Conservation (phyloP, 1,140 invertebrate genomes). For the Dreissena polymorpha region DNA sequence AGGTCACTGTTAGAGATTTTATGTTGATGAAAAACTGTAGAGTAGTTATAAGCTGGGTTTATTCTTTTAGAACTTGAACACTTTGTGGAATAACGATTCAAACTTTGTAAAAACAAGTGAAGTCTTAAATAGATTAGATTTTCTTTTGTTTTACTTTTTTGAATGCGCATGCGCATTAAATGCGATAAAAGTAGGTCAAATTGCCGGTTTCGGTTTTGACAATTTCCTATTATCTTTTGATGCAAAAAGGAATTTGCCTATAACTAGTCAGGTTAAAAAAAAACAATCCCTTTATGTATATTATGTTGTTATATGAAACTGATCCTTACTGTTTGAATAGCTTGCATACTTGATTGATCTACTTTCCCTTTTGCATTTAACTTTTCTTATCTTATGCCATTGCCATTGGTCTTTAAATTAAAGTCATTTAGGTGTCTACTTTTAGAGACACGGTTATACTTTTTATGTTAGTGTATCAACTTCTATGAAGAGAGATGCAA, state of each 20-base stretch:
- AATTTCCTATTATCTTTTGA: not conserved
- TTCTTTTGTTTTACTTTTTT: not conserved
- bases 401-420: too few relatives aligned
- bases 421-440: too few relatives aligned
- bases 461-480: too few relatives aligned
- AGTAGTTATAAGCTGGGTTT: not conserved
- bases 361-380: too few relatives aligned
- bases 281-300: not conserved
- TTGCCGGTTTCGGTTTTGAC: slow-evolving; percentile 18
- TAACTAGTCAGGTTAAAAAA: not conserved
- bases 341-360: not conserved
- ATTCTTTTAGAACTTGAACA: not conserved
- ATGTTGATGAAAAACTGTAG: not conserved
- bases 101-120: not conserved
- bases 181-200: slow-evolving; percentile 25
- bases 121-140: not conserved
- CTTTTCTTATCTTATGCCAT: too few relatives aligned
- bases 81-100: not conserved
- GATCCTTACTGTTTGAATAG: not conserved
- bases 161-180: slow-evolving; percentile 19
- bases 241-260: not conserved
- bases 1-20: not conserved
- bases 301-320: not conserved
- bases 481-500: too few relatives aligned
- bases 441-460: too few relatives aligned